Percentiles rank a stretch among this genome's conserved stretches.
Evolutionary conservation across 1,140 invertebrate species (phyloP).

Genomic region (Musca vetustissima): DNA sequence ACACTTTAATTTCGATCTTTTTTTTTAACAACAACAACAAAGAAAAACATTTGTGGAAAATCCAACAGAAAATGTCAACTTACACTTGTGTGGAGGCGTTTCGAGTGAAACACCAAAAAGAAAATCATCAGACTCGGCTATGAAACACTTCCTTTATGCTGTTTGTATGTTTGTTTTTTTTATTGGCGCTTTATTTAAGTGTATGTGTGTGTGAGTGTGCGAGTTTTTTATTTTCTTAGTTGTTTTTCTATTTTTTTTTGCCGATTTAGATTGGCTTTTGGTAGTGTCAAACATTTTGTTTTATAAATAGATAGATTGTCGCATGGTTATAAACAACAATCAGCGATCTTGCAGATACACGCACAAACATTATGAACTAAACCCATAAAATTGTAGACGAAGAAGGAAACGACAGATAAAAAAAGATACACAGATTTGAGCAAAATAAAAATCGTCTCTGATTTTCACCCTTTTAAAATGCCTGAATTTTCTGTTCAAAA

Average conservation of each 20-base stretch:
- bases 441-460: not conserved
- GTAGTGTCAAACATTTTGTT: not conserved
- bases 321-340: slow-evolving; percentile 19
- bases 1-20: not conserved
- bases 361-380: not conserved
- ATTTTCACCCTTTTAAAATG: slow-evolving; percentile 1
- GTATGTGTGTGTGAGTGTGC: not conserved
- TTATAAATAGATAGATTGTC: slow-evolving; percentile 8
- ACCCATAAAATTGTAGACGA: not conserved
- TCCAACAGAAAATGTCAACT: not conserved
- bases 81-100: slow-evolving; percentile 18
- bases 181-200: not conserved
- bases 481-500: not conserved
- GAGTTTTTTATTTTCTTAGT: not conserved
- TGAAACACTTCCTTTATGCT: slow-evolving; percentile 15
- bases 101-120: not conserved
- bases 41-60: not conserved
- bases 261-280: too few species aligned
- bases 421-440: not conserved
- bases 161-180: not conserved
- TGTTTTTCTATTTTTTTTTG: too few species aligned
- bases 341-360: slow-evolving; percentile 9
- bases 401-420: not conserved
- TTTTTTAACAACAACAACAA: not conserved
- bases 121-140: slow-evolving; percentile 1